A percentile compares a stretch with the other conserved stretches of the same genome.
These are phyloP conservation scores for Hippocampus comes DNA, from an alignment of 2,113 vertebrate species.

Conservation along the genomic window DNA sequence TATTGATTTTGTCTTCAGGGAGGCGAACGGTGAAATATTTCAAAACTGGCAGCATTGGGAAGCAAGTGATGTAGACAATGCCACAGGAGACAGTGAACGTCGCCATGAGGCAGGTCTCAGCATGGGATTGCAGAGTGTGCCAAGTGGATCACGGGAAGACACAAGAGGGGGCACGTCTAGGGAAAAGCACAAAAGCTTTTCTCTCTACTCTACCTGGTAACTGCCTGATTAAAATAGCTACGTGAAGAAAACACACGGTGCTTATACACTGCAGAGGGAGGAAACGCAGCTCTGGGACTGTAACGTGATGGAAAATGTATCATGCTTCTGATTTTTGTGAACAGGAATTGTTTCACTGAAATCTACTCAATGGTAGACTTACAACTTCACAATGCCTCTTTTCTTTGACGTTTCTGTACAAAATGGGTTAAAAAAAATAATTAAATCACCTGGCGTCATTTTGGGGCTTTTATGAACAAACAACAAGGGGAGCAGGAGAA, in stretches of 20 bases:
- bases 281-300: neutral
- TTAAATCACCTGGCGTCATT: neutral
- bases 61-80: conserved; percentile 21
- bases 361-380: neutral
- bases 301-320: neutral
- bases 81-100: conserved; percentile 19
- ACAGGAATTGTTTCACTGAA: neutral
- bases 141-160: neutral
- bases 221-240: conserved; percentile 13
- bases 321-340: neutral
- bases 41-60: conserved; percentile 3
- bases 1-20: conserved; percentile 19
- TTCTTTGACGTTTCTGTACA: neutral
- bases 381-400: no score
- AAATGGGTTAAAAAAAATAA: neutral
- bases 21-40: conserved; percentile 24
- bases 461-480: neutral
- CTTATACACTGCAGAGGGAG: neutral
- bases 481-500: neutral
- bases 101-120: conserved; percentile 19
- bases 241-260: neutral
- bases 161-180: neutral
- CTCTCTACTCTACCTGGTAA: conserved; percentile 10
- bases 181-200: neutral
- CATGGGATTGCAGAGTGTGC: conserved; percentile 9